A percentile compares a stretch with the other conserved stretches of the same genome.
phyloP scores from a whole-genome alignment of 64 coral and sea anemone species.

The Dendrophyllia cribrosa region DNA sequence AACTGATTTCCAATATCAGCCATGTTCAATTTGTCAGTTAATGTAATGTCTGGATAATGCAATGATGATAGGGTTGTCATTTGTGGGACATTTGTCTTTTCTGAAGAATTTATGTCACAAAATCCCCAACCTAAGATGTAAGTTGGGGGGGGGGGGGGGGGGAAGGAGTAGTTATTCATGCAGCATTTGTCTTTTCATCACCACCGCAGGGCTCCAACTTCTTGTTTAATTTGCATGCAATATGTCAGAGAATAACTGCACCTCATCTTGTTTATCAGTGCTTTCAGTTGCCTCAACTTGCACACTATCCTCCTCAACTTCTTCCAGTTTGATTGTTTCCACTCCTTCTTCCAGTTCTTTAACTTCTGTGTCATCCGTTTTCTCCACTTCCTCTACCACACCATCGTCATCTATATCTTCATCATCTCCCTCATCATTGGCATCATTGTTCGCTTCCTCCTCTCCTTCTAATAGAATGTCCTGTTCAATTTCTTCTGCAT shows the following conservation, averaged over 20 bases:
- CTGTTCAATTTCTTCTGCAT: constrained; percentile 62
- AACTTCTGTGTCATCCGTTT: not conserved
- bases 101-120: no score
- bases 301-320: constrained; percentile 24
- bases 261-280: constrained; percentile 5
- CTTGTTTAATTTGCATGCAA: no score
- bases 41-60: no score
- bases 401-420: constrained; percentile 42
- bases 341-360: constrained; percentile 32
- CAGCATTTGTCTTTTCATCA: no score
- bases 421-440: constrained; percentile 11
- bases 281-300: not conserved
- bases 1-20: no score
- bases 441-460: constrained; percentile 48
- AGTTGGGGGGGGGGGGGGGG: no score
- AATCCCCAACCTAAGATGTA: no score
- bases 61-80: no score
- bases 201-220: no score
- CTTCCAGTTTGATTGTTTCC: constrained; percentile 56
- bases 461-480: constrained; percentile 49
- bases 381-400: constrained; percentile 40
- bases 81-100: no score
- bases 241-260: not conserved
- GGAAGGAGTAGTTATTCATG: no score
- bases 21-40: no score